These are phyloP conservation scores for Calyptomena viridis DNA, from an alignment of 2,113 vertebrate genomes.

Conservation along the genomic window DNA sequence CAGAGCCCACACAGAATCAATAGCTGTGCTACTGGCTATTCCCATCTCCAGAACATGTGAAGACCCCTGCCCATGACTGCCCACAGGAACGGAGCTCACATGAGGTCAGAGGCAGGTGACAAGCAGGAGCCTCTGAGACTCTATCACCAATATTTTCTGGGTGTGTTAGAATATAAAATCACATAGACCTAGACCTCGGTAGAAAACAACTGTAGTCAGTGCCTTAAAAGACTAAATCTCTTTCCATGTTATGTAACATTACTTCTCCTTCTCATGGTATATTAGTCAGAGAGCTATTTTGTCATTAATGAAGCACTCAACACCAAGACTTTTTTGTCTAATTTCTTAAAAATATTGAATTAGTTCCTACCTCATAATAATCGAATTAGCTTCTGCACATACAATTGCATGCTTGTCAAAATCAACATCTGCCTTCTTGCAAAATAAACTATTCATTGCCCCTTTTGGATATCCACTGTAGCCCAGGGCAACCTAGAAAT, in stretches of 20 bases:
- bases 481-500: background rate
- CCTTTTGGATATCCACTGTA: constrained; percentile 26
- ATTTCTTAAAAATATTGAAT: background rate
- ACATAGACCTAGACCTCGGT: background rate
- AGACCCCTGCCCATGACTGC: background rate
- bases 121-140: background rate
- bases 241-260: background rate
- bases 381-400: constrained; percentile 15
- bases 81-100: background rate
- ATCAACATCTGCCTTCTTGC: background rate
- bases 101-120: background rate
- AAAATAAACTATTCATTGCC: background rate
- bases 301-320: background rate
- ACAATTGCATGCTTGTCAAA: background rate
- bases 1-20: background rate
- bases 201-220: background rate
- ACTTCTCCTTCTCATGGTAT: background rate
- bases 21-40: background rate
- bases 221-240: background rate
- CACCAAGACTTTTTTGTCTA: background rate
- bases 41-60: background rate
- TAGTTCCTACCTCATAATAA: constrained; percentile 8
- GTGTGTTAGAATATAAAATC: background rate
- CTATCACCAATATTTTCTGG: background rate
- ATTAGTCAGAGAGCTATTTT: background rate